phyloP scores from a whole-genome alignment of 2,888 invertebrate species.

The Apodemia hepburni region DNA sequence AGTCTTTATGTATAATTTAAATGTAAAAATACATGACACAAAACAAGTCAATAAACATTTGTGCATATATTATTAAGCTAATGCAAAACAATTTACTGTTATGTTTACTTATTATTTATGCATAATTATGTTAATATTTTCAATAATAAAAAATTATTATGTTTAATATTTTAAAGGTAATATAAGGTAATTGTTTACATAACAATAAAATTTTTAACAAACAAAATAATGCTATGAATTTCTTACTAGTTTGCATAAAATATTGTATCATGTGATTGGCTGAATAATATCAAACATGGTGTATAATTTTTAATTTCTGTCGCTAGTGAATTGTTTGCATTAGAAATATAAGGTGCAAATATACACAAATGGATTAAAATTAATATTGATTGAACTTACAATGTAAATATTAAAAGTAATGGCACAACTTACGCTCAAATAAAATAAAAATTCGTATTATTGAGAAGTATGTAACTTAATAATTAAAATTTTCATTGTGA shows the following conservation, averaged over 20 bases:
- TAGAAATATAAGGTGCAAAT: background rate
- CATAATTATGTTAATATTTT: too few relatives aligned
- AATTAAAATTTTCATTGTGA: background rate
- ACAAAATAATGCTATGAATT: background rate
- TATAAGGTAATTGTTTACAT: background rate
- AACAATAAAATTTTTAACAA: too few relatives aligned
- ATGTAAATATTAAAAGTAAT: slow-evolving; percentile 5
- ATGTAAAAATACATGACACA: slow-evolving; percentile 1
- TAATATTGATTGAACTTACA: background rate
- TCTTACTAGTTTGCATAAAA: background rate
- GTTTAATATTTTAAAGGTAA: background rate
- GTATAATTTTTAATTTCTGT: background rate
- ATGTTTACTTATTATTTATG: too few relatives aligned
- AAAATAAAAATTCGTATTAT: slow-evolving; percentile 13
- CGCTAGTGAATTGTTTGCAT: background rate
- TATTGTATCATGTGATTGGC: too few relatives aligned
- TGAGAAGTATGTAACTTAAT: slow-evolving; percentile 8
- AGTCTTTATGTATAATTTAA: slow-evolving; percentile 12
- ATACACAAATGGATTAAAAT: background rate
- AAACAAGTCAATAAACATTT: slow-evolving; percentile 12
- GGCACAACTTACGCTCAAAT: slow-evolving; percentile 21
- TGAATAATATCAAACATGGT: too few relatives aligned
- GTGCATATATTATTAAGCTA: slow-evolving; percentile 3
- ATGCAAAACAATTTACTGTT: slow-evolving; percentile 7
- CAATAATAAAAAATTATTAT: background rate